Base-by-base conservation (phyloP, 2,797 vertebrate genomes). In the Anabas testudineus region DNA sequence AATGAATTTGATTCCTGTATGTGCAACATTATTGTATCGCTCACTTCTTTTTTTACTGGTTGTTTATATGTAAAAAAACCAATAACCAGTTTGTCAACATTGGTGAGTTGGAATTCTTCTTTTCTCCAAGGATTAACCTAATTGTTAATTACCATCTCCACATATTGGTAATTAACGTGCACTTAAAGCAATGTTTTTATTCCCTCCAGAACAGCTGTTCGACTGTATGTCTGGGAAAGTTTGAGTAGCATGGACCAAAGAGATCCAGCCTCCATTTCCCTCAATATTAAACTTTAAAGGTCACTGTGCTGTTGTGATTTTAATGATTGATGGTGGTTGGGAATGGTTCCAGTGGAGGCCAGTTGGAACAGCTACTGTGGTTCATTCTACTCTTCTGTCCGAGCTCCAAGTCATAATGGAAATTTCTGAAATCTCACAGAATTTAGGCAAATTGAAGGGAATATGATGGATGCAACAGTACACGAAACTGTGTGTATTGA, bases 261-360 rank as follows among this genome's bases (percentile, higher is more conserved):
- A 26, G 41, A 54, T 32, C 42, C 14, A 37, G 15, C 32, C 9
- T 18, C 22, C 53, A 30, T 43, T 26, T 49, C 30, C 32, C 2
- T 54, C 43, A 54, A 55, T 45, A 37, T 62, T 63, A 53, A 68
- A 68, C 63, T 58, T 36, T 68, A 78, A 78, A 78, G 63, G 75
- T 71, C 52, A 61, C 21, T 56, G 12, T 51, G 49, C 61, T 55
- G 55, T 47, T 34, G 61, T 2, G 13, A 34, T 22, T 53, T 46
- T 37, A 42, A 54, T 67, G 75, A 72, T 67, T 46, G 46, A 78
- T 78, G 62, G 74, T 13, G 28, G n/a, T 22, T 55, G 43, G 18
- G 47, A 57, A 39, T 22, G 37, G 47, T 60, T 54, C 55, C 47
- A 30, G 41, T 54, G 69, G 59, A 53, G 59, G 57, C 75, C 64